Evolutionary conservation across 2,888 invertebrate species (phyloP), one percentile per base, ranked within the genome.

Genomic region (Cristatella mucedo): DNA sequence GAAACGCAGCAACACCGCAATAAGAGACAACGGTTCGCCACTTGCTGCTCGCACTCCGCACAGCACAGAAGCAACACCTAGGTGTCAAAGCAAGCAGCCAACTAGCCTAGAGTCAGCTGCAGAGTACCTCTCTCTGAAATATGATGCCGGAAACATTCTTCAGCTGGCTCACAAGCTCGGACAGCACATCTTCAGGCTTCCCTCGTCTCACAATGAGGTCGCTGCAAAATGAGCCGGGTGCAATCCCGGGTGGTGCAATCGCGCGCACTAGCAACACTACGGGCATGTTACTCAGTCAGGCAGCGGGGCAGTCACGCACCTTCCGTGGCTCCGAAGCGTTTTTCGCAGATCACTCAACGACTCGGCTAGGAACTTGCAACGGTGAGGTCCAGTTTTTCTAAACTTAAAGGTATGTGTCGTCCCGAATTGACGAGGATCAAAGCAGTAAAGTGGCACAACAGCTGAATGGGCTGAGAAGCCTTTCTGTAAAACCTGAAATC

Each of bases 361-460:
- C 16, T 59, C 54, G 13, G 56, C 26, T 3, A 59, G 40, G 34
- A 59, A 56, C 39, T 51, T 51, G 2, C 52, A 41, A 31, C 54
- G 42, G 38, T 55, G 53, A 9, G 51, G 44, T 4, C 56, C 59
- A 22, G 54, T 53, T 41, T 55, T 57, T 13, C 54, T 52, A 33
- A 59, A 48, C 29, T 44, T 44, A 44, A 51, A 54, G 31, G 53
- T 50, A 38, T 51, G 53, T 4, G 59, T 56, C 22, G 50, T 52
- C 26, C 44, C 44, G 38, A 46, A 54, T 41, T 56, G 54, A 2
- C 53, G 41, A 13, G 57, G 54, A 41, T 59, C 57, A 47, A 57
- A 57, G 41, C 57, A 57, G 39, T 57, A 59, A 1, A 57, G 32
- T n/a, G 56, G 57, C 29, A 57, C 31, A 4, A 59, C 42, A 24